A percentile compares a stretch with the other conserved stretches of the same genome.
Evolutionary conservation across 64 coral and sea anemone genomes (phyloP).

Genomic region (Stichodactyla mertensii): DNA sequence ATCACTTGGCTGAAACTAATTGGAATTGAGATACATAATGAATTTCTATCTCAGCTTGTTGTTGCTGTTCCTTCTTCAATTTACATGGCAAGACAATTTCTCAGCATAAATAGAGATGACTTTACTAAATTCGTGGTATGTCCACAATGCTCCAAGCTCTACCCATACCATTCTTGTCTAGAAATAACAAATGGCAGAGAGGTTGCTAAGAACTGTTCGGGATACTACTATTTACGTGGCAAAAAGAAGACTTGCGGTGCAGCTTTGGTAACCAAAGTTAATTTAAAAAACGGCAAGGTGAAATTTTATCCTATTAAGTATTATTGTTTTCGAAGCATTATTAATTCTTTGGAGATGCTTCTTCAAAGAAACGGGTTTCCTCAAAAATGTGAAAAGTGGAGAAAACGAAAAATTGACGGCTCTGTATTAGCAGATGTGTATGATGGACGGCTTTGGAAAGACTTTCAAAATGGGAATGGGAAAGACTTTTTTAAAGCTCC

Average conservation of each 20-base stretch:
- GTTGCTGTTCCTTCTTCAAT: slow-evolving; percentile 9
- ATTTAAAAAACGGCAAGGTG: not conserved
- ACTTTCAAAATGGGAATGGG: slow-evolving; percentile 13
- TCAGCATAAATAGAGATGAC: slow-evolving; percentile 32
- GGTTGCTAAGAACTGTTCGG: slow-evolving; percentile 27
- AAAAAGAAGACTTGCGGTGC: slow-evolving; percentile 10
- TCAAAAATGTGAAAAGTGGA: slow-evolving; percentile 34
- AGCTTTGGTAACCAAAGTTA: slow-evolving; percentile 15
- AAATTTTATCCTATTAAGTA: slow-evolving; percentile 34
- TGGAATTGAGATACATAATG: slow-evolving; percentile 20
- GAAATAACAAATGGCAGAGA: not conserved
- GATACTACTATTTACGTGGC: not conserved
- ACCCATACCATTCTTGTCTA: slow-evolving; percentile 31
- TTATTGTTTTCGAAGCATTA: slow-evolving; percentile 45
- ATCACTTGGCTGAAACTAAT: slow-evolving; percentile 8
- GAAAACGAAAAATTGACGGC: not conserved
- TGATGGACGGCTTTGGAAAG: slow-evolving; percentile 20
- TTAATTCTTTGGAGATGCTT: slow-evolving; percentile 18
- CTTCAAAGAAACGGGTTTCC: slow-evolving; percentile 20
- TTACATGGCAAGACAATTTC: slow-evolving; percentile 17
- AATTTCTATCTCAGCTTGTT: slow-evolving; percentile 11
- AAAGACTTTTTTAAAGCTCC: slow-evolving; percentile 10
- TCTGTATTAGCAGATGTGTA: not conserved
- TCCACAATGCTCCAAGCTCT: slow-evolving; percentile 27
- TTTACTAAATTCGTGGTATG: slow-evolving; percentile 58